Evolutionary conservation across 1,140 invertebrate species (phyloP), one percentile per base, ranked within the genome.

Genomic region (Zaprionus ghesquierei): DNA sequence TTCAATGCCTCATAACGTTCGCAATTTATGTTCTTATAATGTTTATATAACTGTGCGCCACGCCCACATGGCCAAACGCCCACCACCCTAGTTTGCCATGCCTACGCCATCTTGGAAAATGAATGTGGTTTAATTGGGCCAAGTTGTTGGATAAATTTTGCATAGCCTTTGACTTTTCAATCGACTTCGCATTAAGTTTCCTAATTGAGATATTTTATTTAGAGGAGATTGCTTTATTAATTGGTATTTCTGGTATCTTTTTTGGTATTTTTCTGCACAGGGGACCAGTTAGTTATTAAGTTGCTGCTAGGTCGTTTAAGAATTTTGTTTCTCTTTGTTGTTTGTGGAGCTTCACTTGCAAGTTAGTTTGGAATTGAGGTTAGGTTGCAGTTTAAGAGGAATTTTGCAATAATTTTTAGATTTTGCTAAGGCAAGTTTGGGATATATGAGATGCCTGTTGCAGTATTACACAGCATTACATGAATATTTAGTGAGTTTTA

Each of bases 11-110:
- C 62, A 53, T 38, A 63, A 53, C 60, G 22, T 41, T 1, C 49
- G 55, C 49, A 58, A 59, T 71, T 60, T 75, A 61, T 65, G 69
- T 41, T 69, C 56, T 56, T 74, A 56, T 50, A 59, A 62, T 62
- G 15, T 62, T 73, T 62, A 56, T 62, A 69, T 56, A 60, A 55
- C 49, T 15, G 9, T 18, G 15, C 27, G 55, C 33, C 44, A 49
- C 41, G n/a, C 33, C n/a, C 31, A 33, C 15, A 10, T 15, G n/a
- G n/a, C n/a, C n/a, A n/a, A n/a, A n/a, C n/a, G 13, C 8, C 60
- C 50, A 23, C 31, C 13, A 13, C 13, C 1, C n/a, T 38, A 2
- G 35, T 15, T 38, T 41, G 35, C n/a, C 8, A 15, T 38, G 35
- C 35, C 35, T 38, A 38, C 35, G 35, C 35, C n/a, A 41, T 41